Evolutionary conservation across 2,113 vertebrate species (phyloP).

Genomic region (Quiscalus mexicanus): DNA sequence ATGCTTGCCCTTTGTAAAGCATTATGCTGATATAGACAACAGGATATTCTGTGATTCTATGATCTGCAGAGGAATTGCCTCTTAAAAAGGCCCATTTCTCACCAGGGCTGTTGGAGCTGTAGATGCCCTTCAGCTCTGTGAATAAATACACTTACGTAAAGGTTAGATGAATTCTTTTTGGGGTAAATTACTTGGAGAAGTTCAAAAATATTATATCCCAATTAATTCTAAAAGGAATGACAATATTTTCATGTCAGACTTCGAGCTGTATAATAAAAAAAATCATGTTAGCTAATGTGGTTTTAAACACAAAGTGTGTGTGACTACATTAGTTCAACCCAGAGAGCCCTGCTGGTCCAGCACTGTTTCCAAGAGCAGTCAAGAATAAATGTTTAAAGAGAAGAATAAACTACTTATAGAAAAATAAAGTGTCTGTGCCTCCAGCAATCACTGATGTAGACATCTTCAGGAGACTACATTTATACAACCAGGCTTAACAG

Average conservation of each 20-base stretch:
- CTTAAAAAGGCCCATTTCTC: neutral
- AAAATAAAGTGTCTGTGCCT: neutral
- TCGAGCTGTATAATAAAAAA: neutral
- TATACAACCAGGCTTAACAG: neutral
- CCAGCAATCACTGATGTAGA: neutral
- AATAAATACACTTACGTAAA: neutral
- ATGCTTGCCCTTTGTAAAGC: neutral
- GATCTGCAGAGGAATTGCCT: neutral
- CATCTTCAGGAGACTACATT: neutral
- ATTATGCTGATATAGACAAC: neutral
- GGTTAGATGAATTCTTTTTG: neutral
- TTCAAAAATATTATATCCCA: neutral
- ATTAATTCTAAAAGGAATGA: neutral
- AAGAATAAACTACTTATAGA: neutral
- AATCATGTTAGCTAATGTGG: neutral
- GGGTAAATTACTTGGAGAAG: neutral
- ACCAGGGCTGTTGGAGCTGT: neutral
- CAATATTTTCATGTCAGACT: neutral
- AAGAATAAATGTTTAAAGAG: neutral
- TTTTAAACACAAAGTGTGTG: neutral
- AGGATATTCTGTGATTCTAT: neutral
- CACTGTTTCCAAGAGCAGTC: neutral
- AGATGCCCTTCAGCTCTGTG: neutral
- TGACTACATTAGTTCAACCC: neutral
- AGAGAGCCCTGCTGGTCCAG: neutral